A percentile compares a stretch with the other conserved stretches of the same genome.
Evolutionary conservation across 2,888 invertebrate species (phyloP).

Genomic region (Drosophila siamana): DNA sequence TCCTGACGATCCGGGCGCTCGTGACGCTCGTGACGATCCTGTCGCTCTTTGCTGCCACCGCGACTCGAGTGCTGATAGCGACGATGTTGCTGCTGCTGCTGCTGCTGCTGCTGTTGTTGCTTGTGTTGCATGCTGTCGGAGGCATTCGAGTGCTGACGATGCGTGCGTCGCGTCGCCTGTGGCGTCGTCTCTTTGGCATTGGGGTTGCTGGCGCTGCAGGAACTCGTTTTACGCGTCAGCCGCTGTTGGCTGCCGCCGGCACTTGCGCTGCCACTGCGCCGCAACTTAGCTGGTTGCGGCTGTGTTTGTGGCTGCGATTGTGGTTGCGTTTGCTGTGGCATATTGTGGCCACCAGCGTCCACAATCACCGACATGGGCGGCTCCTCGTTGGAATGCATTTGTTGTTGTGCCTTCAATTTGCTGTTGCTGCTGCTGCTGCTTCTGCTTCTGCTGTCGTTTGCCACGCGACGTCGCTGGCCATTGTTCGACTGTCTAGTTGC

Average conservation of each 20-base stretch:
- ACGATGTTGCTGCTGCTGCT: conserved; percentile 35
- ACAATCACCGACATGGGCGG: conserved; percentile 73
- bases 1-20: conserved; percentile 35
- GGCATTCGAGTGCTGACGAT: conserved; percentile 59
- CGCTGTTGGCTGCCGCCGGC: conserved; percentile 42
- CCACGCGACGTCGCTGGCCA: conserved; percentile 75
- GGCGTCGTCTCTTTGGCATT: conserved; percentile 47
- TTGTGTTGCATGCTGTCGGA: conserved; percentile 44
- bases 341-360: conserved; percentile 56
- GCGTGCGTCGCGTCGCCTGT: conserved; percentile 47
- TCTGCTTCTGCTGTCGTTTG: conserved; percentile 37
- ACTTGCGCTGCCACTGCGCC: conserved; percentile 48
- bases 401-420: conserved; percentile 54
- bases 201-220: conserved; percentile 66
- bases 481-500: conserved; percentile 40
- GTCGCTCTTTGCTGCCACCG: conserved; percentile 53
- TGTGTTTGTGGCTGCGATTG: conserved; percentile 34
- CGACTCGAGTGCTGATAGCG: conserved; percentile 55
- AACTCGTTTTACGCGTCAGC: conserved; percentile 75
- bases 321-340: conserved; percentile 27
- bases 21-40: conserved; percentile 21
- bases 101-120: conserved; percentile 17
- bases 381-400: conserved; percentile 83
- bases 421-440: conserved; percentile 43
- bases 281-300: conserved; percentile 42